phyloP scores from a whole-genome alignment of 1,140 invertebrate species.

The Melipona quadrifasciata region DNA sequence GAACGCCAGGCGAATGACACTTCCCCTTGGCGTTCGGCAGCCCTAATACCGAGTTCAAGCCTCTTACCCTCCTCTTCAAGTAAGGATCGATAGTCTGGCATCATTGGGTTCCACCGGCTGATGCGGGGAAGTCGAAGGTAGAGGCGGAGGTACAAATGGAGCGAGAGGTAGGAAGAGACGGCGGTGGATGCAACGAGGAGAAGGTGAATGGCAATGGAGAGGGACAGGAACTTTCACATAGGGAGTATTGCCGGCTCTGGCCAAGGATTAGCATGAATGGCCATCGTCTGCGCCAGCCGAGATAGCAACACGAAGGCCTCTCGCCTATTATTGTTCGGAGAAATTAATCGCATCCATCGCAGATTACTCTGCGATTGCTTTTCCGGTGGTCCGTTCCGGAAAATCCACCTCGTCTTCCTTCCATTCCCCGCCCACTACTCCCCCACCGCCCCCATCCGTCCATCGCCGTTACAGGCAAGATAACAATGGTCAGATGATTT shows the following conservation, averaged over 20 bases:
- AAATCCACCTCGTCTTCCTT: conserved; percentile 34
- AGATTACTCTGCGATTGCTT: conserved; percentile 73
- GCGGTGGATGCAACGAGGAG: conserved; percentile 50
- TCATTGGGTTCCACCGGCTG: conserved; percentile 73
- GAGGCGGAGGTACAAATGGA: conserved; percentile 47
- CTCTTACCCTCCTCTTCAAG: conserved; percentile 70
- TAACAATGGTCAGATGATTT: conserved; percentile 30
- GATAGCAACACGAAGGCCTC: conserved; percentile 69
- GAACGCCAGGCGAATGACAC: conserved; percentile 71
- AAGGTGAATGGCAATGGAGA: conserved; percentile 51
- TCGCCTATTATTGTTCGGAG: conserved; percentile 73
- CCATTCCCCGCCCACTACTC: not conserved
- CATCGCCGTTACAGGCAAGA: not conserved
- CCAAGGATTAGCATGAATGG: conserved; percentile 76
- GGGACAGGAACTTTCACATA: conserved; percentile 65
- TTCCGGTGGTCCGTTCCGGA: conserved; percentile 58
- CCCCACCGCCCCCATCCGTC: no score
- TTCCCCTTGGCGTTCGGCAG: conserved; percentile 67
- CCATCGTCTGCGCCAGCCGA: conserved; percentile 71
- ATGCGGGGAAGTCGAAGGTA: conserved; percentile 63
- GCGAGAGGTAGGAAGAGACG: conserved; percentile 41
- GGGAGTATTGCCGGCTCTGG: conserved; percentile 52
- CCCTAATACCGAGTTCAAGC: conserved; percentile 70
- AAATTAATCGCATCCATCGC: conserved; percentile 77
- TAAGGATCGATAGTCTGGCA: conserved; percentile 77